These are phyloP conservation scores for Anthopleura sola DNA, from an alignment of 64 coral and sea anemone genomes.

Conservation along the genomic window DNA sequence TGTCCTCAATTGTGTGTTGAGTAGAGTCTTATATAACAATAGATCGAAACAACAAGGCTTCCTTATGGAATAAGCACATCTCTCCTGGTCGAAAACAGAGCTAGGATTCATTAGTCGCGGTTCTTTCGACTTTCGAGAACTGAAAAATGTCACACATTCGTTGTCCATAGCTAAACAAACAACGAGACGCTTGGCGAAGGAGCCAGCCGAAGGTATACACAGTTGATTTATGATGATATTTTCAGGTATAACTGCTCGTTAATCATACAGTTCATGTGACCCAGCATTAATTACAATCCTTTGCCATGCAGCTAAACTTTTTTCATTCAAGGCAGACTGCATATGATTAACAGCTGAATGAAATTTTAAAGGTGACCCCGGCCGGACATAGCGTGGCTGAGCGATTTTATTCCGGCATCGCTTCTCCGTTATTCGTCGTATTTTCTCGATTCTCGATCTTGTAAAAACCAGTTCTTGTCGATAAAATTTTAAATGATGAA, in stretches of 20 bases:
- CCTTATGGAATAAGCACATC: neutral
- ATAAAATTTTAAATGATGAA: neutral
- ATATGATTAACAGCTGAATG: neutral
- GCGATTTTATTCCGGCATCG: neutral
- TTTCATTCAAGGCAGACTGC: neutral
- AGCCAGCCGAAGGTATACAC: neutral
- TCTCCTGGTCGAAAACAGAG: neutral
- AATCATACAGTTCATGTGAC: constrained; percentile 20
- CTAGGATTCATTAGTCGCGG: neutral
- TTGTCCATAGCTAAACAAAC: neutral
- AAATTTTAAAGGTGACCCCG: neutral
- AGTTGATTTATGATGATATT: neutral
- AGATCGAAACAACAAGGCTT: neutral
- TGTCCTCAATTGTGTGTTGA: neutral
- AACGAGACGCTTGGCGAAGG: neutral
- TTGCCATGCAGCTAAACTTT: neutral
- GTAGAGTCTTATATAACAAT: neutral
- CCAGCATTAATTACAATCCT: neutral
- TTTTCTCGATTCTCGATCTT: neutral
- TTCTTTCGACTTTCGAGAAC: neutral
- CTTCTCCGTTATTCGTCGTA: neutral
- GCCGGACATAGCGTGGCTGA: neutral
- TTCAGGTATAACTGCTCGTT: neutral
- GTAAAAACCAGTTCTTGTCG: neutral
- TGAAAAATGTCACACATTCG: constrained; percentile 5